Base-by-base conservation (phyloP, 2,797 vertebrate genomes). In the Platyrinchus mystaceus region DNA sequence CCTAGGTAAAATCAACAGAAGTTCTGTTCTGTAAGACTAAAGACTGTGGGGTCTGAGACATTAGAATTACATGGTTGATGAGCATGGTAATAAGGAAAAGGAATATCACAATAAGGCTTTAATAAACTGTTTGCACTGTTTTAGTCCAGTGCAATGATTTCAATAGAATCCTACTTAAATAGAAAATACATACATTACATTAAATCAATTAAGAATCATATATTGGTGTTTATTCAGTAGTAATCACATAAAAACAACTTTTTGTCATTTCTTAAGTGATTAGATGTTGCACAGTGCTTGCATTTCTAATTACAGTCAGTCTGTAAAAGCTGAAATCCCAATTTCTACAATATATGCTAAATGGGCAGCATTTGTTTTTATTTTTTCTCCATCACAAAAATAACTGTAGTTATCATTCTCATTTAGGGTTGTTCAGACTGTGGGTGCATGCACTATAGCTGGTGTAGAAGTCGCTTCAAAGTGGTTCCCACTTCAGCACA, bases 301-400 rank as follows among this genome's bases (percentile, higher is more conserved):
- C 58, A 70, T 96, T 94, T 97, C 92, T 97, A 96, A 95, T 97
- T 94, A 84, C 52, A 88, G 82, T 60, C 64, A 87, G 64, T 93
- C 88, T 46, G 20, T 91, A 95, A 87, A 95, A 93, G 80, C 83
- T 91, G 37, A 96, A 90, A 84, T 94, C 62, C 77, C 73, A 50
- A 43, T 90, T 88, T 55, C 73, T 94, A 64, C 12, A 3, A 5
- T 90, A 58, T 74, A 50, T 87, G 73, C 86, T 95, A 93, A 92
- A 83, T 78, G 67, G 68, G 66, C 80, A 95, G 64, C 80, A 56
- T 93, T 94, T 90, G 79, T 76, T 90, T 93, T 69, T 81, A 17
- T 62, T 90, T 90, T 47, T 90, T 67, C 85, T 49, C 68, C 53
- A 73, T 76, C 64, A 74, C 69, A 71, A 85, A 88, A 93, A 64